These are phyloP conservation scores for Galaxias olidus DNA, from an alignment of 2,797 vertebrate genomes.

Conservation along the genomic window DNA sequence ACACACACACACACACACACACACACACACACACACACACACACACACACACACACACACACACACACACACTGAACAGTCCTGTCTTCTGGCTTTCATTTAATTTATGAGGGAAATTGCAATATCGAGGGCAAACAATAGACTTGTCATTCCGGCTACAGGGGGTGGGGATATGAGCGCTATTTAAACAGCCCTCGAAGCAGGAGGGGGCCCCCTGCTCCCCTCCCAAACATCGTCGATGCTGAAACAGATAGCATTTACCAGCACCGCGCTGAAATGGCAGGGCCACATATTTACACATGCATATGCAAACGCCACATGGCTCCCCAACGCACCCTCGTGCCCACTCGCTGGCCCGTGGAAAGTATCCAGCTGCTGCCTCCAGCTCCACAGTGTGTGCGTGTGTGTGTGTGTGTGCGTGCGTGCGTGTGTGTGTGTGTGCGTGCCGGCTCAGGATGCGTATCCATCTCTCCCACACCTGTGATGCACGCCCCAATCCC, in stretches of 20 bases:
- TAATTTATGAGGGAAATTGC: conserved; percentile 37
- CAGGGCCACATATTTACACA: conserved; percentile 44
- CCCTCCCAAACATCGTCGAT: conserved; percentile 26
- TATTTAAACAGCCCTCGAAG: conserved; percentile 36
- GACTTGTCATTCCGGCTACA: conserved; percentile 36
- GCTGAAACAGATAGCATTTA: conserved; percentile 35
- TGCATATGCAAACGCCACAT: conserved; percentile 39
- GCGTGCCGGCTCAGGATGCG: conserved; percentile 28
- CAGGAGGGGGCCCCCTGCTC: conserved; percentile 8
- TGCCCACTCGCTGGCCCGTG: conserved; percentile 26
- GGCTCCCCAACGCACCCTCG: conserved; percentile 31
- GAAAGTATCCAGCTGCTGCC: conserved; percentile 47
- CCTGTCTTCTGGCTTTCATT: conserved; percentile 19
- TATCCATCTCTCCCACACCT: conserved; percentile 41
- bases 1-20: conserved; percentile 3
- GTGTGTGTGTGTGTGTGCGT: too few relatives aligned
- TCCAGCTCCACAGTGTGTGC: not conserved
- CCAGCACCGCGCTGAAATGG: conserved; percentile 14
- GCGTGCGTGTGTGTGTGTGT: conserved; percentile 1
- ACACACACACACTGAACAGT: conserved; percentile 5
- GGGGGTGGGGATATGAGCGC: not conserved
- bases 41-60: conserved; percentile 13
- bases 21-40: conserved; percentile 17
- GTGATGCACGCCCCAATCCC: conserved; percentile 38
- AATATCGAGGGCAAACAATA: conserved; percentile 45